Evolutionary conservation across 2,888 invertebrate genomes (phyloP).

Genomic region (Branchellion lobata): DNA sequence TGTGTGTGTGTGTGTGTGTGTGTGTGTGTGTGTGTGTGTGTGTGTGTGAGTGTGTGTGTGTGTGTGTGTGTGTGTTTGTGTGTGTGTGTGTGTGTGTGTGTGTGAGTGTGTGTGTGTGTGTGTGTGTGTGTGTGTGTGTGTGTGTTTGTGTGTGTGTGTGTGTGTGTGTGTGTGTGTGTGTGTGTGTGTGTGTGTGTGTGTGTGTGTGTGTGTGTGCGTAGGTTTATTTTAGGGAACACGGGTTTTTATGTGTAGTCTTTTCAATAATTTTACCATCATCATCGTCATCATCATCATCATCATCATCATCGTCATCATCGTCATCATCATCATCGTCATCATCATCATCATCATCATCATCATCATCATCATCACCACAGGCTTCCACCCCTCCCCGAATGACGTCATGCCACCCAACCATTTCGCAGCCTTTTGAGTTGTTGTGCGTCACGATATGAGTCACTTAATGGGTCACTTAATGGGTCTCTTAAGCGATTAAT

Average conservation of each 20-base stretch:
- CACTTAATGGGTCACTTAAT: too few species aligned
- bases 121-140: too few species aligned
- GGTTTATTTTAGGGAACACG: too few species aligned
- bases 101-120: too few species aligned
- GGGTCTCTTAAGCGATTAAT: neutral
- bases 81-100: too few species aligned
- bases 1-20: neutral
- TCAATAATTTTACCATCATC: neutral
- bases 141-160: too few species aligned
- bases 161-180: too few species aligned
- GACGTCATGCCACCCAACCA: neutral
- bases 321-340: slow-evolving; percentile 33
- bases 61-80: too few species aligned
- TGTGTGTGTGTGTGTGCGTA: too few species aligned
- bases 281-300: neutral
- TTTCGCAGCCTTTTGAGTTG: neutral
- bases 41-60: neutral
- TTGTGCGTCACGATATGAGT: neutral
- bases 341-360: slow-evolving; percentile 45
- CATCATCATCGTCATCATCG: neutral
- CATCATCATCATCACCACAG: slow-evolving; percentile 44
- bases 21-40: too few species aligned
- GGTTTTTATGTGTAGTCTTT: too few species aligned
- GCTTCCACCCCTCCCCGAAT: slow-evolving; percentile 25
- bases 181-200: too few species aligned